Evolutionary conservation across 2,113 vertebrate species (phyloP).

Genomic region (Cyprinodon brontotheroides): DNA sequence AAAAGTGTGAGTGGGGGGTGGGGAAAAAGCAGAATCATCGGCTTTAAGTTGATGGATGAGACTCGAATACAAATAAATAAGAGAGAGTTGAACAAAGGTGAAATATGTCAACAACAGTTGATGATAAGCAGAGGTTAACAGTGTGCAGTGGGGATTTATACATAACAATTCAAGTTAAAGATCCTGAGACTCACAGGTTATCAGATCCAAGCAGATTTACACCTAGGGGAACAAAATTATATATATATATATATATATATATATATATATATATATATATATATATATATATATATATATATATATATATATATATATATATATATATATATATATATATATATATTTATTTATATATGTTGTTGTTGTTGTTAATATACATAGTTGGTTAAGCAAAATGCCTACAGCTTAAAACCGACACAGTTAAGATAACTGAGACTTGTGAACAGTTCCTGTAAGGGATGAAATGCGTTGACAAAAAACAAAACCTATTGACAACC

Average conservation of each 20-base stretch:
- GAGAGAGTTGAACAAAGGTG: constrained; percentile 35
- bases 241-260: no score
- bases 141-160: constrained; percentile 13
- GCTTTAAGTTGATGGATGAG: constrained; percentile 49
- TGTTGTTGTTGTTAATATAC: no score
- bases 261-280: no score
- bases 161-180: constrained; percentile 8
- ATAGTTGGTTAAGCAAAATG: no score
- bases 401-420: not conserved
- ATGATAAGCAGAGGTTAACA: constrained; percentile 38
- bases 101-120: constrained; percentile 46
- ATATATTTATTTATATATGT: no score
- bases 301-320: no score
- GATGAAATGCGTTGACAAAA: not conserved
- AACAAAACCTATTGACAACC: not conserved
- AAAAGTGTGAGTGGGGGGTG: constrained; percentile 48
- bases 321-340: no score
- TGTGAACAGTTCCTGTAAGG: not conserved
- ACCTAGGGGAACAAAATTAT: not conserved
- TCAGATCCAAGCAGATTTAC: constrained; percentile 6
- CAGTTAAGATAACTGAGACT: not conserved
- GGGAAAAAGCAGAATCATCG: constrained; percentile 52
- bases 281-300: no score
- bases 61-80: constrained; percentile 52
- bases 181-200: constrained; percentile 4